Conservation (phyloP, 2,797 vertebrate genomes). For the Protosalanx chinensis region DNA sequence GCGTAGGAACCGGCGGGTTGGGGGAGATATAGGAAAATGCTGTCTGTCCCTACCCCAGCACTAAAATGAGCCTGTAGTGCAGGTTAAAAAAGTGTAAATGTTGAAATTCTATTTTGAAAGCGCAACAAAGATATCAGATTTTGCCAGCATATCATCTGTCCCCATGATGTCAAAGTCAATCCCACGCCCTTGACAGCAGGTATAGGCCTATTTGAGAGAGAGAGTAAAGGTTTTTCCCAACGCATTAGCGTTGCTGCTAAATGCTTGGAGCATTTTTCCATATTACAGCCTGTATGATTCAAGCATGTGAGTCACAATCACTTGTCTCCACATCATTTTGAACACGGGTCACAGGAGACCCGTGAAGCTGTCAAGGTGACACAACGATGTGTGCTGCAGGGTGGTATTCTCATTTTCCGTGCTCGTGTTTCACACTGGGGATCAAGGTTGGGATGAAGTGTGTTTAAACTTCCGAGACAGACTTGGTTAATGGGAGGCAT, state of each 20-base stretch:
- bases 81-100: too few relatives aligned
- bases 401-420: slow-evolving; percentile 39
- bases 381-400: background rate
- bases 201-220: background rate
- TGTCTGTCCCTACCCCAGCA: too few relatives aligned
- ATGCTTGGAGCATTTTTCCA: slow-evolving; percentile 3
- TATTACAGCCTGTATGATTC: background rate
- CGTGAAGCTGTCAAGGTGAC: background rate
- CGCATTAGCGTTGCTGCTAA: background rate
- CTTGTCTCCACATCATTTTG: slow-evolving; percentile 27
- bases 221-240: slow-evolving; percentile 26
- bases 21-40: too few relatives aligned
- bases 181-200: background rate
- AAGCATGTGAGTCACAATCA: slow-evolving; percentile 21
- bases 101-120: too few relatives aligned
- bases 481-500: slow-evolving; percentile 18
- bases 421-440: slow-evolving; percentile 31
- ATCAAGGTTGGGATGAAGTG: slow-evolving; percentile 15
- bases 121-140: too few relatives aligned
- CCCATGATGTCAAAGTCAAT: too few relatives aligned
- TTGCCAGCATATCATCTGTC: too few relatives aligned
- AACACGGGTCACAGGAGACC: slow-evolving; percentile 15
- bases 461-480: slow-evolving; percentile 17
- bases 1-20: too few relatives aligned
- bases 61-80: too few relatives aligned